These are phyloP conservation scores for Cebidichthys violaceus DNA, from an alignment of 2,113 vertebrate species.

Conservation along the genomic window DNA sequence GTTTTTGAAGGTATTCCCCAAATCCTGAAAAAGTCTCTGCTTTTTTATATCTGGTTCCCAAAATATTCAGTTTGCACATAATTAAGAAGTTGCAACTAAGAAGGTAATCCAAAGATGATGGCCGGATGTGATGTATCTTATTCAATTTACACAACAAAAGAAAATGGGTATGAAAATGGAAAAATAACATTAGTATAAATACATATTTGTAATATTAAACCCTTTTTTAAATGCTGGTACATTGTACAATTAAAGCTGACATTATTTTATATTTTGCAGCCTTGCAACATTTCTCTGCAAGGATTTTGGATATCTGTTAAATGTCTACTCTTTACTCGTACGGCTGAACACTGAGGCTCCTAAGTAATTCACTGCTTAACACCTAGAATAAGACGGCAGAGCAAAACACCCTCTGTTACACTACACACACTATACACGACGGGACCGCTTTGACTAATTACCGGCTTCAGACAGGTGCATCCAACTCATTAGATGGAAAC, in stretches of 20 bases:
- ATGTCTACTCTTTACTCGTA: background rate
- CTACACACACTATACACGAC: too few species aligned
- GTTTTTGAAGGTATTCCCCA: background rate
- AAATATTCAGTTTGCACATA: background rate
- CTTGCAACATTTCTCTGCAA: background rate
- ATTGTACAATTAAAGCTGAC: background rate
- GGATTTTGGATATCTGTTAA: background rate
- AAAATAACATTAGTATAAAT: background rate
- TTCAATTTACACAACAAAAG: background rate
- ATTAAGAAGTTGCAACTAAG: background rate
- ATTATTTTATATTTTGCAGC: background rate
- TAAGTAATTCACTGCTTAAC: conserved; percentile 1
- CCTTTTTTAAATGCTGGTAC: background rate
- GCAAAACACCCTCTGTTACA: background rate
- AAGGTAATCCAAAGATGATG: background rate
- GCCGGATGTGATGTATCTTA: background rate
- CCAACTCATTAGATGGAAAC: background rate
- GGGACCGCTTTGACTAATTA: conserved; percentile 11
- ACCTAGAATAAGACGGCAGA: background rate
- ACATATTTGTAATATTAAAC: background rate
- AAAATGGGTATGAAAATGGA: background rate
- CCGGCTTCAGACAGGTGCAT: conserved; percentile 19
- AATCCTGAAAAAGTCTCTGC: background rate
- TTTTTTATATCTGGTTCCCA: background rate
- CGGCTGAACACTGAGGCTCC: background rate